A percentile compares a stretch with the other conserved stretches of the same genome.
Conservation (phyloP, 92 coral and sea anemone genomes). For the Hydrozoanthus gracilis region DNA sequence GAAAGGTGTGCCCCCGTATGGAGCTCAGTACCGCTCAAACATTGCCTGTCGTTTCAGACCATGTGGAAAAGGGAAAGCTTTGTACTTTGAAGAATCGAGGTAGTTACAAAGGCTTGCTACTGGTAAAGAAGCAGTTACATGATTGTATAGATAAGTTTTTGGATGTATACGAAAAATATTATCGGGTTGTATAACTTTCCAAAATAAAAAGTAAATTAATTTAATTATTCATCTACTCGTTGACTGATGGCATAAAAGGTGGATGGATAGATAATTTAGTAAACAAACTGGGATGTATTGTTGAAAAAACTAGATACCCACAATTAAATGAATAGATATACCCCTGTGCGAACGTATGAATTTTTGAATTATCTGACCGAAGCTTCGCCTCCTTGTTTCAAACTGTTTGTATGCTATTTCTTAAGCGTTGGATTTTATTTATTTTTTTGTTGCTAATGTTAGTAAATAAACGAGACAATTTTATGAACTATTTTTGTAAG, state of each 20-base stretch:
- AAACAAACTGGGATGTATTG: neutral
- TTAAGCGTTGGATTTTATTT: no score
- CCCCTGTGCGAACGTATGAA: no score
- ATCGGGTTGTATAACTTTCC: neutral
- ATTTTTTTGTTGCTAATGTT: no score
- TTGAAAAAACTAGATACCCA: no score
- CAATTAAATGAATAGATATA: no score
- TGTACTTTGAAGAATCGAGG: slow-evolving; percentile 95
- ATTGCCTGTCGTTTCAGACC: slow-evolving; percentile 88
- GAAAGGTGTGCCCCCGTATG: slow-evolving; percentile 90
- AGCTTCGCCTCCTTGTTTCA: no score
- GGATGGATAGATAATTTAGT: neutral
- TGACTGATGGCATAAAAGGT: neutral
- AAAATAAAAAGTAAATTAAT: neutral
- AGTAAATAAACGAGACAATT: neutral
- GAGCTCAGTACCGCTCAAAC: slow-evolving; percentile 82
- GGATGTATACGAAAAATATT: neutral
- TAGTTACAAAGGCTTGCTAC: slow-evolving; percentile 1
- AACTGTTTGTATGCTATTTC: no score
- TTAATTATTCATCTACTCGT: neutral
- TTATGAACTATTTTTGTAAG: neutral
- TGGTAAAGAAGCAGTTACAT: neutral
- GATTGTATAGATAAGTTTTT: neutral
- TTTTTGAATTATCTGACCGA: no score
- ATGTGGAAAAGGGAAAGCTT: slow-evolving; percentile 90